phyloP scores from a whole-genome alignment of 2,113 vertebrate genomes.

The Cynoglossus semilaevis region DNA sequence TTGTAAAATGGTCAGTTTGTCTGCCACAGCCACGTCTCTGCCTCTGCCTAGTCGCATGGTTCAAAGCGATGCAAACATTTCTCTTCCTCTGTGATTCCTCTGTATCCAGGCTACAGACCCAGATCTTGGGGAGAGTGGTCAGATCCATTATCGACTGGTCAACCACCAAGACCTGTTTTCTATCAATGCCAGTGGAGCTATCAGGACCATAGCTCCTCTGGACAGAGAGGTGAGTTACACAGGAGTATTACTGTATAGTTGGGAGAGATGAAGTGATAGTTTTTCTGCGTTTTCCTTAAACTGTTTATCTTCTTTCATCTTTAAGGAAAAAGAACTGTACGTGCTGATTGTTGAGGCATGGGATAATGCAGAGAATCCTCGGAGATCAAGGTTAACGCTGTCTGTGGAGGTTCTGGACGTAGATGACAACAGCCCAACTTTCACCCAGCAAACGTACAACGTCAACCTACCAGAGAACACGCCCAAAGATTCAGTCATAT shows the following conservation, averaged over 20 bases:
- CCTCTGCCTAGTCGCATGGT: too few species aligned
- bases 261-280: too few species aligned
- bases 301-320: background rate
- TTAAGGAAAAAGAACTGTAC: slow-evolving; percentile 77
- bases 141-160: slow-evolving; percentile 86
- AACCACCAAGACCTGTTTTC: slow-evolving; percentile 88
- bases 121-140: slow-evolving; percentile 87
- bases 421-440: slow-evolving; percentile 93
- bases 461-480: slow-evolving; percentile 87
- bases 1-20: too few species aligned
- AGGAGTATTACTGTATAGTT: background rate
- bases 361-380: slow-evolving; percentile 85
- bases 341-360: slow-evolving; percentile 87
- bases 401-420: slow-evolving; percentile 87
- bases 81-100: background rate
- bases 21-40: too few species aligned
- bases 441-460: slow-evolving; percentile 83
- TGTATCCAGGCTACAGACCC: slow-evolving; percentile 85
- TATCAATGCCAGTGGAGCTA: slow-evolving; percentile 87
- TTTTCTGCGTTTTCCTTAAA: background rate
- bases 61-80: too few species aligned
- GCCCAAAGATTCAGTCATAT: slow-evolving; percentile 79
- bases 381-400: slow-evolving; percentile 80
- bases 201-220: slow-evolving; percentile 84
- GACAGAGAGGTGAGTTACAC: slow-evolving; percentile 80